Evolutionary conservation across 2,113 vertebrate genomes (phyloP).

Genomic region (Todiramphus chloris): DNA sequence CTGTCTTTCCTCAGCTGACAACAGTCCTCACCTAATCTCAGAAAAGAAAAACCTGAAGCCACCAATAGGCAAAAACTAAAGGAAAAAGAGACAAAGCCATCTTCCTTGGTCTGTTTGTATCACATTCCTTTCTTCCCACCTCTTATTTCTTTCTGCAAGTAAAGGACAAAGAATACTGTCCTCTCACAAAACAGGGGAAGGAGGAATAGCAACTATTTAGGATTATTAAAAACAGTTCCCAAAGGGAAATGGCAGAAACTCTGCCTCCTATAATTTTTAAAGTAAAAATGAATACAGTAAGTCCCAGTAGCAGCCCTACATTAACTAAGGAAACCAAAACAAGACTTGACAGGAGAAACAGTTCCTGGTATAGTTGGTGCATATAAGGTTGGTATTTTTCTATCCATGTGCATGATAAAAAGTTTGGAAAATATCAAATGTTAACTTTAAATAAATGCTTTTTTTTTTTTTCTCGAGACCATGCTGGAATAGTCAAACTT

Average conservation of each 20-base stretch:
- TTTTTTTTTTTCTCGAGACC: background rate
- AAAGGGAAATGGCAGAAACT: background rate
- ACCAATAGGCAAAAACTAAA: background rate
- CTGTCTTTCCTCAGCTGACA: background rate
- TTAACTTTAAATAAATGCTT: background rate
- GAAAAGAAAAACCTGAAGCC: background rate
- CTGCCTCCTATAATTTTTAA: background rate
- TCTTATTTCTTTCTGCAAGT: background rate
- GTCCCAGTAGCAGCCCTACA: background rate
- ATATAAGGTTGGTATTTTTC: background rate
- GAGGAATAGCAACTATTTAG: background rate
- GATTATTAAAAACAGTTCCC: background rate
- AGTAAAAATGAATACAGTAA: background rate
- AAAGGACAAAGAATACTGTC: background rate
- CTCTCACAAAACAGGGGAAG: background rate
- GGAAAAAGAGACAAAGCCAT: background rate
- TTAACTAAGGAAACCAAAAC: background rate
- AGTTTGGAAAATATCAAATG: background rate
- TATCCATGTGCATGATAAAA: accelerated
- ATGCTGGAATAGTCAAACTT: accelerated
- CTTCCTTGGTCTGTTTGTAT: background rate
- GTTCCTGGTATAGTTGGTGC: background rate
- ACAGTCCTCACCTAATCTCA: background rate
- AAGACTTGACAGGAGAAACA: background rate
- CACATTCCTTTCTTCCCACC: background rate